Conservation (phyloP, 2,888 invertebrate genomes). For the Tortrix viridana region DNA sequence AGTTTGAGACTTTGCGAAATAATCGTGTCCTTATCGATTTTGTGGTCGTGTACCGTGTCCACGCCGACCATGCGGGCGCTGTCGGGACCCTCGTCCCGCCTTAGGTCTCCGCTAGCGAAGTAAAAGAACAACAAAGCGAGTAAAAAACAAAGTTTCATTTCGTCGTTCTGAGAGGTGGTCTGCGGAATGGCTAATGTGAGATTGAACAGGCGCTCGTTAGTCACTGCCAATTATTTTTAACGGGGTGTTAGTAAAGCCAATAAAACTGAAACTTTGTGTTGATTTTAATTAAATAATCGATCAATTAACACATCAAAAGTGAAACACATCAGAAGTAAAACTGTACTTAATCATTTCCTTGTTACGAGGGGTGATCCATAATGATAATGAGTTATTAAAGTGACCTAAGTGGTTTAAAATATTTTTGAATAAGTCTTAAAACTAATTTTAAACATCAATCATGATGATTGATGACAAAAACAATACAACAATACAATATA, state of each 20-base stretch:
- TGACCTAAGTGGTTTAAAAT: no score
- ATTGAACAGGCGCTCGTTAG: not conserved
- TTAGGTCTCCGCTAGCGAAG: constrained; percentile 2
- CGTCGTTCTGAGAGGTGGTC: not conserved
- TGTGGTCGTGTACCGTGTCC: constrained; percentile 56
- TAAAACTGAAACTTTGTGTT: constrained; percentile 10
- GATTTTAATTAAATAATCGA: not conserved
- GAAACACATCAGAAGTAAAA: no score
- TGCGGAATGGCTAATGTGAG: not conserved
- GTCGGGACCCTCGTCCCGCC: constrained; percentile 31
- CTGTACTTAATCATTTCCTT: no score
- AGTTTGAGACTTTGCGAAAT: constrained; percentile 66
- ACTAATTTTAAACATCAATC: no score
- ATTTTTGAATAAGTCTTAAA: no score
- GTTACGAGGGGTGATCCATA: no score
- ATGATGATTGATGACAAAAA: no score
- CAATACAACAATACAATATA: no score
- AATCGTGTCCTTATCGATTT: constrained; percentile 59
- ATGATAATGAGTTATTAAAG: no score
- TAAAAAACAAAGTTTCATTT: constrained; percentile 1
- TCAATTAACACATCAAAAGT: no score
- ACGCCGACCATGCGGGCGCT: constrained; percentile 60
- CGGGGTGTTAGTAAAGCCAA: constrained; percentile 2
- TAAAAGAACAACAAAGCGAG: not conserved
- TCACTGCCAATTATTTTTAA: constrained; percentile 21